phyloP scores from a whole-genome alignment of 92 coral and sea anemone species.

The Epizoanthus illoricatus region DNA sequence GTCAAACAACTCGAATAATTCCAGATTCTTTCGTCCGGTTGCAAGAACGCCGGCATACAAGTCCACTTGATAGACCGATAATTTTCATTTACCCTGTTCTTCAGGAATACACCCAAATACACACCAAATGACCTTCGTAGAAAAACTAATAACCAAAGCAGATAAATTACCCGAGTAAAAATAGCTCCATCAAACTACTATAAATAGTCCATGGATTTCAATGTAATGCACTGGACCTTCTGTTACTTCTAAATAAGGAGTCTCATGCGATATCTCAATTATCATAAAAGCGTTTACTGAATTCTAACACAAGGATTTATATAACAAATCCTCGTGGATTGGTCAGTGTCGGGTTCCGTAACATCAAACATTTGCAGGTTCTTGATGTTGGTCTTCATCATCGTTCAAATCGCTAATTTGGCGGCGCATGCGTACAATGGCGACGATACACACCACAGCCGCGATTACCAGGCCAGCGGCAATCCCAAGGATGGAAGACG shows the following conservation, averaged over 20 bases:
- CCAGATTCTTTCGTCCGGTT: no score
- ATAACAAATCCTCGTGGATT: neutral
- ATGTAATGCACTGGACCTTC: neutral
- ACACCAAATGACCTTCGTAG: no score
- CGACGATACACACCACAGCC: constrained; percentile 24
- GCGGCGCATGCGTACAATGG: constrained; percentile 35
- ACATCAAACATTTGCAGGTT: constrained; percentile 16
- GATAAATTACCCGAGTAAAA: no score
- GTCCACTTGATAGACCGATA: no score
- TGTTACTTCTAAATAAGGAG: neutral
- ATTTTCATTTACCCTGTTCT: no score
- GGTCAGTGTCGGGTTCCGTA: constrained; percentile 1
- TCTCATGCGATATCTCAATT: neutral
- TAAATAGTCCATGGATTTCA: neutral
- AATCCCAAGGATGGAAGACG: constrained; percentile 13
- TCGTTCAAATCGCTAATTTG: constrained; percentile 2
- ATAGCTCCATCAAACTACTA: neutral
- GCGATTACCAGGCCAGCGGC: constrained; percentile 14
- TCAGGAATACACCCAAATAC: no score
- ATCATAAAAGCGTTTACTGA: constrained; percentile 15
- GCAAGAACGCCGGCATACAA: no score
- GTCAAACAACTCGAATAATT: no score
- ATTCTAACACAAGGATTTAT: neutral
- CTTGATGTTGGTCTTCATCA: neutral
- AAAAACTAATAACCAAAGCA: no score